Conservation (phyloP, 1,140 invertebrate genomes). For the Heliconius nattereri region DNA sequence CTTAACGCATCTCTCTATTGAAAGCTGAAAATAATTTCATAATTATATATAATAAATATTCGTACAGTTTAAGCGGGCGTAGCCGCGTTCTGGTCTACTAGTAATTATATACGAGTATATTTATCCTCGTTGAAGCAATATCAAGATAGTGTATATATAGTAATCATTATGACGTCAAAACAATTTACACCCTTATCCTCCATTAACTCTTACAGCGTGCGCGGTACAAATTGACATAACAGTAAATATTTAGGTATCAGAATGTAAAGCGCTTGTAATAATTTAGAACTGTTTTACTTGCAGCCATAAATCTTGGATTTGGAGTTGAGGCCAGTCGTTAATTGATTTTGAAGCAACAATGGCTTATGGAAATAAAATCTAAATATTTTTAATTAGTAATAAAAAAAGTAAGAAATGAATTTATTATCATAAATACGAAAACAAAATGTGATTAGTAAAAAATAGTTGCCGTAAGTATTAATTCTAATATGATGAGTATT, state of each 20-base stretch:
- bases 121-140: not conserved
- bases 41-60: too few species aligned
- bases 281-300: constrained; percentile 32
- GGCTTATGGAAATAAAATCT: not conserved
- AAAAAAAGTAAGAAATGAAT: too few species aligned
- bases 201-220: constrained; percentile 1
- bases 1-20: too few species aligned
- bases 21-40: too few species aligned
- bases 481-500: too few species aligned
- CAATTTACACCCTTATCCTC: not conserved
- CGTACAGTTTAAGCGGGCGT: too few species aligned
- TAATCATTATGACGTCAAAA: constrained; percentile 3
- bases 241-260: constrained; percentile 37
- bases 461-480: too few species aligned
- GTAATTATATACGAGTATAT: too few species aligned
- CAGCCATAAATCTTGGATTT: constrained; percentile 30
- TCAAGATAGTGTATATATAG: not conserved
- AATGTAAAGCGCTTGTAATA: constrained; percentile 24
- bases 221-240: constrained; percentile 21
- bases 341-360: constrained; percentile 11
- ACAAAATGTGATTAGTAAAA: too few species aligned
- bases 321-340: constrained; percentile 33
- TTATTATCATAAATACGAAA: too few species aligned
- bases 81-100: too few species aligned
- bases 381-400: not conserved